A percentile compares a stretch with the other conserved stretches of the same genome.
Conservation (phyloP, 2,888 invertebrate genomes). For the Mesoligia furuncula region DNA sequence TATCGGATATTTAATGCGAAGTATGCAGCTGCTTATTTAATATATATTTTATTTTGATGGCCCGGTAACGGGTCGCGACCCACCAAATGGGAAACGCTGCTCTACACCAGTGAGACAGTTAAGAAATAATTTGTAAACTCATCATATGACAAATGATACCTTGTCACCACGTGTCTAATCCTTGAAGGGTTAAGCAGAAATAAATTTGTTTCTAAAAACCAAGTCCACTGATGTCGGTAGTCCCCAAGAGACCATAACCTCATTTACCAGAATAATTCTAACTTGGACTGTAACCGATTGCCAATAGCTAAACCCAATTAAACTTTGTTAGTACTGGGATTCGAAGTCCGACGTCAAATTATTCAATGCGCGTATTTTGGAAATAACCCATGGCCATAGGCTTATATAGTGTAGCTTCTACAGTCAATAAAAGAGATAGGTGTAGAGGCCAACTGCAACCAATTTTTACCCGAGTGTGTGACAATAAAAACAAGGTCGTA, state of each 20-base stretch:
- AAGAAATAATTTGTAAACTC: not conserved
- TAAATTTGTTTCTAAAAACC: constrained; percentile 3
- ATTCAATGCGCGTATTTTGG: constrained; percentile 41
- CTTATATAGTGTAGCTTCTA: not conserved
- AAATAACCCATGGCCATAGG: constrained; percentile 27
- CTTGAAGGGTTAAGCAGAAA: not conserved
- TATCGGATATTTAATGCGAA: no score
- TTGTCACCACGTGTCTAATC: not conserved
- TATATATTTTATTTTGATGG: no score
- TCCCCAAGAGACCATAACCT: constrained; percentile 44
- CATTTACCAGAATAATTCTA: constrained; percentile 45
- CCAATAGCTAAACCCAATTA: constrained; percentile 56
- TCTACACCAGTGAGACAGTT: not conserved
- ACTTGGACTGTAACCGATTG: constrained; percentile 49
- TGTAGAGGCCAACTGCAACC: not conserved
- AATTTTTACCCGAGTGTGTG: not conserved
- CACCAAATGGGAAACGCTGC: no score
- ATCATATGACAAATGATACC: not conserved
- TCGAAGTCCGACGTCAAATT: constrained; percentile 45
- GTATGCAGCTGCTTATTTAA: no score
- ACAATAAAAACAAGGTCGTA: not conserved
- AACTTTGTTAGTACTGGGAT: constrained; percentile 51
- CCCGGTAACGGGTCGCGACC: no score
- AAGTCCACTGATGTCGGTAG: constrained; percentile 31
- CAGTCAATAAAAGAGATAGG: not conserved